These are phyloP conservation scores for Gobius niger DNA, from an alignment of 2,113 vertebrate genomes.

Conservation along the genomic window DNA sequence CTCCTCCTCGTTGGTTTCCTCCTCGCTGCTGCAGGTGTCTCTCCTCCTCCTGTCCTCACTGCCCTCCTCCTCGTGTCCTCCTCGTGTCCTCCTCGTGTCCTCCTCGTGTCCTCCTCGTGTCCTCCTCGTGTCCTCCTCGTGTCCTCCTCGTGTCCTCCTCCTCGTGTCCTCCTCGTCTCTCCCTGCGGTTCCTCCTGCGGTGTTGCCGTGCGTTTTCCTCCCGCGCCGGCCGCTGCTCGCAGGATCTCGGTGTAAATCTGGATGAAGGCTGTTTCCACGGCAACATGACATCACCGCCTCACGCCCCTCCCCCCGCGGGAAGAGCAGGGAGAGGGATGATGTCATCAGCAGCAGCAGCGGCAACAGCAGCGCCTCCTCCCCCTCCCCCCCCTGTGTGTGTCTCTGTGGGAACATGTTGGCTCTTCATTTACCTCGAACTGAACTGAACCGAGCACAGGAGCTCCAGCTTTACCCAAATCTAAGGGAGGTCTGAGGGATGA, in stretches of 20 bases:
- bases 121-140: neutral
- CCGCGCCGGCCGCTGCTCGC: neutral
- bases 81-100: neutral
- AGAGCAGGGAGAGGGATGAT: neutral
- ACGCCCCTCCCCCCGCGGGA: neutral
- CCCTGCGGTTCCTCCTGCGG: neutral
- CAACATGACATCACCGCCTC: neutral
- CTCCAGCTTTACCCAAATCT: too few relatives aligned
- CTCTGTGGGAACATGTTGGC: neutral
- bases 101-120: neutral
- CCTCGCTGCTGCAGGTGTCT: neutral
- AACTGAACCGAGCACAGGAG: too few relatives aligned
- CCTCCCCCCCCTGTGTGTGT: neutral
- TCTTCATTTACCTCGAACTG: neutral
- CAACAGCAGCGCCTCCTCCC: neutral
- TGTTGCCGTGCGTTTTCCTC: neutral
- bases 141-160: neutral
- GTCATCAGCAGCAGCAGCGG: neutral
- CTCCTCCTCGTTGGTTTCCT: neutral
- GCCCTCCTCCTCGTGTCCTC: neutral
- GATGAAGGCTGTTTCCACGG: constrained; percentile 5
- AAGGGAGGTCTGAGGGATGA: too few relatives aligned
- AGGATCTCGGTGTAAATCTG: constrained; percentile 4
- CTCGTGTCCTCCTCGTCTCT: neutral
- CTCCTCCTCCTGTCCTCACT: neutral